Percentiles rank a stretch among this genome's conserved stretches.
These are phyloP conservation scores for Patella pellucida DNA, from an alignment of 2,888 invertebrate genomes.

Conservation along the genomic window DNA sequence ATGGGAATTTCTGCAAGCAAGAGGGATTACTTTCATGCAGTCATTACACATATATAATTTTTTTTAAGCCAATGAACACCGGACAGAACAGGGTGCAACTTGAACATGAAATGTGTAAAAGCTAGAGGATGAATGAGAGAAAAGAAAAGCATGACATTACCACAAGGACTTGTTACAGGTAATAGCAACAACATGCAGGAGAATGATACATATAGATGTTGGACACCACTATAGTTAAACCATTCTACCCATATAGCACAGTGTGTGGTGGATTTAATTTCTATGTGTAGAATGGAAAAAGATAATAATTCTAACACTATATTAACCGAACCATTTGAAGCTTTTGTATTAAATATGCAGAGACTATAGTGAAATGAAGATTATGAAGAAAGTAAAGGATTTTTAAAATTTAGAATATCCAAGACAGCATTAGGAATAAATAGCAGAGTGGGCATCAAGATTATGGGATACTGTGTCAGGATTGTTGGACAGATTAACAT, in stretches of 20 bases:
- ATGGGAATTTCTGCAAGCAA: conserved; percentile 59
- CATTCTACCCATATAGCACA: background rate
- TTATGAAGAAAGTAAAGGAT: no score
- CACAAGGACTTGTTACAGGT: conserved; percentile 13
- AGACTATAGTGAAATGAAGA: no score
- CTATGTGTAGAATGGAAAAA: background rate
- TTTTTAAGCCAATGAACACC: conserved; percentile 17
- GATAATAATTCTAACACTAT: no score
- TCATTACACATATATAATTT: background rate
- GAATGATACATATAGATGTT: background rate
- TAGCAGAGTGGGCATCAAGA: no score
- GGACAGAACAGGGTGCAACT: background rate
- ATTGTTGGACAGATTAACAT: no score
- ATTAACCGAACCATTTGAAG: no score
- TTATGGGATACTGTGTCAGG: no score
- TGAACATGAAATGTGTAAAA: background rate
- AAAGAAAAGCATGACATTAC: background rate
- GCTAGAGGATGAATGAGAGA: background rate
- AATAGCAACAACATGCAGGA: background rate
- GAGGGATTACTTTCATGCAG: conserved; percentile 13
- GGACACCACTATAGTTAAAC: background rate
- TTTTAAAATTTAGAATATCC: no score
- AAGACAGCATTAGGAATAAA: no score
- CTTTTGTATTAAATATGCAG: no score
- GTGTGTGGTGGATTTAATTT: background rate